A percentile compares a stretch with the other conserved stretches of the same genome.
phyloP scores from a whole-genome alignment of 2,797 vertebrate species.

The Oryzias sinensis region DNA sequence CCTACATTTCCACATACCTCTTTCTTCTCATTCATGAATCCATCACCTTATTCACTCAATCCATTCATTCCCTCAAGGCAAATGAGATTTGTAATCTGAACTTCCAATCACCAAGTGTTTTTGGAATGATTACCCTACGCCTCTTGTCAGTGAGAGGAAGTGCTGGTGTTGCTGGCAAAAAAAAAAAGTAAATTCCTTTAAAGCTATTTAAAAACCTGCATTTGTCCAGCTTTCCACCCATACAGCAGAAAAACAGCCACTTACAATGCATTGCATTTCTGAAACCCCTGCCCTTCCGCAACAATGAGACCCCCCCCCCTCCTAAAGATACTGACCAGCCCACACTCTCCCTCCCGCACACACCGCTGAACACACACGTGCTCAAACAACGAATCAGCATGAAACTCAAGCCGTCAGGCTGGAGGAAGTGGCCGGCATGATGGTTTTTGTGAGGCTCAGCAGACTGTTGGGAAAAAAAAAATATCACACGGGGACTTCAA shows the following conservation, averaged over 20 bases:
- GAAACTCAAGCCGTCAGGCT: conserved; percentile 65
- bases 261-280: conserved; percentile 47
- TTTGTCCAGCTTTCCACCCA: conserved; percentile 56
- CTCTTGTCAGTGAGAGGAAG: conserved; percentile 6
- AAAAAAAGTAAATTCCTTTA: conserved; percentile 54
- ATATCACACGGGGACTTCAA: conserved; percentile 19
- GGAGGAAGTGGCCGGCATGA: conserved; percentile 67
- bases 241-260: conserved; percentile 63
- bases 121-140: conserved; percentile 25
- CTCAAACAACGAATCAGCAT: conserved; percentile 58
- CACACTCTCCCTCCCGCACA: conserved; percentile 19
- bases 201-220: conserved; percentile 61
- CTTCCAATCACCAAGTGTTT: conserved; percentile 31
- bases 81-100: conserved; percentile 16
- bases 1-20: conserved; percentile 1
- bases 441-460: conserved; percentile 53
- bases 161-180: conserved; percentile 16
- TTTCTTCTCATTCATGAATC: conserved; percentile 37
- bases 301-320: conserved; percentile 46
- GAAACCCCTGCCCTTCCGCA: conserved; percentile 48
- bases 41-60: conserved; percentile 39
- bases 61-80: conserved; percentile 14
- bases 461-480: conserved; percentile 28
- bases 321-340: conserved; percentile 48
- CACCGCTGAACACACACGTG: conserved; percentile 17